Base-by-base conservation (phyloP, 2,113 vertebrate species). In the Mystacornis crossleyi region DNA sequence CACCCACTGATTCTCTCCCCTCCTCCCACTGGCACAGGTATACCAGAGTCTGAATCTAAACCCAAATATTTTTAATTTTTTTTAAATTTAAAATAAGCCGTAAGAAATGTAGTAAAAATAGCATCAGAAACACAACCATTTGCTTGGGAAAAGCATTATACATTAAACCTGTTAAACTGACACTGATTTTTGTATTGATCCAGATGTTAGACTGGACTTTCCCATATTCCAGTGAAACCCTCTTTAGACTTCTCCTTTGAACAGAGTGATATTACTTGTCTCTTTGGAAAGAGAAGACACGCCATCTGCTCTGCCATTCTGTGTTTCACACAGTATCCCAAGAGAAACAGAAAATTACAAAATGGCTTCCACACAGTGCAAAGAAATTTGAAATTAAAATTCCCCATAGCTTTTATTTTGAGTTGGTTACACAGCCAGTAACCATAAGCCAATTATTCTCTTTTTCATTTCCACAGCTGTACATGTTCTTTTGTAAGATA, bases 281-380 rank as follows among this genome's bases (percentile, higher is more conserved):
- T 82, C 86, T 71, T 18, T 88, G 79, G 81, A 79, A 79, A 62
- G 12, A 75, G 45, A 67, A 93, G 89, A 26, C 47, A 60, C 0
- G 3, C 92, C 92, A 90, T 96, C 93, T 96, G 93, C 79, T 93
- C 85, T 80, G 71, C 81, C 25, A 8, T 87, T 66, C 86, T 65
- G 50, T 51, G 75, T 54, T 86, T 91, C 91, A 82, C 36, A 31
- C 51, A 12, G 34, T 15, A 77, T 72, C 90, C 81, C 87, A 66
- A 82, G 95, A 93, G 81, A 90, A 93, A 69, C 33, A 87, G 40
- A 91, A 90, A 79, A 82, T 77, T 13, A 88, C 81, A 91, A 70
- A 80, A 72, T 42, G n/a, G 62, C 85, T 95, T 85, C 89, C 42
- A 80, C 54, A 28, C 6, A 65, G 34, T 29, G 57, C 70, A 80